A percentile compares a stretch with the other conserved stretches of the same genome.
These are phyloP conservation scores for Gymnorhina tibicen DNA, from an alignment of 2,113 vertebrate species.

Conservation along the genomic window DNA sequence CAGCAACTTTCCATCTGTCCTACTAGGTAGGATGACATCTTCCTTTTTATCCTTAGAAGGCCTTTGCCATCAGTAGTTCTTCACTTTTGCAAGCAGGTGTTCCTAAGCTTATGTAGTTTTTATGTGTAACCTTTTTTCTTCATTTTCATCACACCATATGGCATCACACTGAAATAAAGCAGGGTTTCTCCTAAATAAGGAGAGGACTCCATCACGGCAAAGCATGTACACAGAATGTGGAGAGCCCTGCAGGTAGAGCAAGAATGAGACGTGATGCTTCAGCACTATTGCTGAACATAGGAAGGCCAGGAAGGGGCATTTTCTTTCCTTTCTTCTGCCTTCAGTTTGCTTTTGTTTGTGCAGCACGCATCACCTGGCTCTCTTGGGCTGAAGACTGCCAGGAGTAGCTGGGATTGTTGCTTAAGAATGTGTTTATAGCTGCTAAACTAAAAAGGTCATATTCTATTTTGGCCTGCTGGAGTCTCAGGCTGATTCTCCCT, in stretches of 20 bases:
- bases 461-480: slow-evolving; percentile 44
- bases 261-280: background rate
- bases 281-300: background rate
- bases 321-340: background rate
- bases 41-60: slow-evolving; percentile 28
- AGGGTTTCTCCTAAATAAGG: slow-evolving; percentile 4
- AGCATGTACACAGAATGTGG: background rate
- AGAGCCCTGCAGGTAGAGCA: background rate
- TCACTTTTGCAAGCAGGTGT: slow-evolving; percentile 30
- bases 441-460: slow-evolving; percentile 49
- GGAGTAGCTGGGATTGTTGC: background rate
- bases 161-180: slow-evolving; percentile 16
- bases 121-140: slow-evolving; percentile 54
- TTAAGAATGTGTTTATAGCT: slow-evolving; percentile 33
- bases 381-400: background rate
- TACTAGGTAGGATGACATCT: background rate
- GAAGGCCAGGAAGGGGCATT: background rate
- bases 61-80: slow-evolving; percentile 18
- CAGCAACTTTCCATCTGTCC: background rate
- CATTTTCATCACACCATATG: slow-evolving; percentile 55
- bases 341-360: background rate
- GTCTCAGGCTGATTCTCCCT: slow-evolving; percentile 28
- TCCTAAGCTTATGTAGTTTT: background rate
- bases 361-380: background rate
- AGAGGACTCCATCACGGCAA: background rate